Evolutionary conservation across 2,113 vertebrate genomes (phyloP), one percentile per base, ranked within the genome.

Genomic region (Tenebrosternarchus preto): DNA sequence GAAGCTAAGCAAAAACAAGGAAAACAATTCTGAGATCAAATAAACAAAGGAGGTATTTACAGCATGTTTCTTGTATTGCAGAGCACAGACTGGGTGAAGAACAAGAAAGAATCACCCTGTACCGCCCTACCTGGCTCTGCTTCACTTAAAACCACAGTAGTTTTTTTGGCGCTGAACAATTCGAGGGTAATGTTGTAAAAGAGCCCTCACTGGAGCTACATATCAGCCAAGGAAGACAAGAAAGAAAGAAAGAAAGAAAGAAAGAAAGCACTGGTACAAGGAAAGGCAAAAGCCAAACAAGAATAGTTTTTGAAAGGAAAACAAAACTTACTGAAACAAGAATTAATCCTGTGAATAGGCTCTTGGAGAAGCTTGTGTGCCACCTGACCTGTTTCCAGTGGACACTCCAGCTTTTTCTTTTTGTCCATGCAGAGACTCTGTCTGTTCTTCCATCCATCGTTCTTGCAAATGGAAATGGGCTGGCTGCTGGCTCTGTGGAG

Each of bases 41-140:
- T 86, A 87, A 89, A 88, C 80, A 80, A 83, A 84, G 71, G 85
- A 80, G 61, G 84, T 56, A 71, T 80, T 61, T 87, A 83, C 83
- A 80, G 73, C 77, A 87, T 83, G 83, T 86, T 90, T 91, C 88
- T 90, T 84, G 86, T 79, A 86, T 78, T 74, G 78, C 86, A 75
- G 87, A 86, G 84, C 43, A 50, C 83, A 80, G 82, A 82, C 60
- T 86, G 79, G 81, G 82, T 57, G 59, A 80, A 83, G 83, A 86
- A 86, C 81, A 89, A 80, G 86, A 89, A 86, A 80, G 86, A 87
- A 85, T 89, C 72, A 79, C 76, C 72, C 80, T 83, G 63, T 90
- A 80, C 80, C 84, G 31, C 59, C 24, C 81, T 79, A 80, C 63
- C 56, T 86, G 76, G 81, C 57, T 77, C 73, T 84, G 53, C 78